Evolutionary conservation across 92 coral and sea anemone species (phyloP).

Genomic region (Virgularia gustaviana): DNA sequence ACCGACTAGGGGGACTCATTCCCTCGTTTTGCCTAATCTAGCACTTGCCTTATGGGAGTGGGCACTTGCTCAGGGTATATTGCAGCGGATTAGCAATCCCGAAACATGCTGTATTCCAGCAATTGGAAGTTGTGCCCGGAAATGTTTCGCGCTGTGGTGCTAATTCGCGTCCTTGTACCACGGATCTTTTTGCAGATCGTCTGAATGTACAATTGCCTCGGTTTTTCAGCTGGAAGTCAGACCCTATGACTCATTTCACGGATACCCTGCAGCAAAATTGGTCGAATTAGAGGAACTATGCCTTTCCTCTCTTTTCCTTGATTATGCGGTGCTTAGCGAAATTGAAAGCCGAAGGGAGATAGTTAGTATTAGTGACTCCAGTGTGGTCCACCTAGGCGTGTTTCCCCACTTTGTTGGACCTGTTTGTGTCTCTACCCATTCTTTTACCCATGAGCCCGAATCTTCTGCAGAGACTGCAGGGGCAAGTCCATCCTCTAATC

Average conservation of each 20-base stretch:
- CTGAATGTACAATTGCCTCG: constrained; percentile 10
- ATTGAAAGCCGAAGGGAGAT: not conserved
- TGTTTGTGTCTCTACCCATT: not conserved
- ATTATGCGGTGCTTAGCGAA: constrained; percentile 6
- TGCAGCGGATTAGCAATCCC: constrained; percentile 24
- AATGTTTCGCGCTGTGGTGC: constrained; percentile 16
- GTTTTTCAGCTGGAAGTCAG: constrained; percentile 34
- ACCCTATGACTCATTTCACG: not conserved
- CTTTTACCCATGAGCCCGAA: not conserved
- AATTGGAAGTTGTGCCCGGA: constrained; percentile 24
- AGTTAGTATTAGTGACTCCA: too few species aligned
- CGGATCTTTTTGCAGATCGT: constrained; percentile 13
- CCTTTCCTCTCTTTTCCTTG: too few species aligned
- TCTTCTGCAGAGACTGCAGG: not conserved
- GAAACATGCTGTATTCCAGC: constrained; percentile 16
- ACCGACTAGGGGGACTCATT: not conserved
- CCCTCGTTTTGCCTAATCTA: not conserved
- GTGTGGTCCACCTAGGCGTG: too few species aligned
- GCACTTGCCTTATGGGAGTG: too few species aligned
- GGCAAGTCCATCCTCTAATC: not conserved
- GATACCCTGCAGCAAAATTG: not conserved
- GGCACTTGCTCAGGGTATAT: too few species aligned
- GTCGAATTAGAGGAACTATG: too few species aligned
- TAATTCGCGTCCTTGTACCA: not conserved
- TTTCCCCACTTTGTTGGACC: constrained; percentile 1